Conservation (phyloP, 1,140 invertebrate genomes). For the Drepana arcuata region DNA sequence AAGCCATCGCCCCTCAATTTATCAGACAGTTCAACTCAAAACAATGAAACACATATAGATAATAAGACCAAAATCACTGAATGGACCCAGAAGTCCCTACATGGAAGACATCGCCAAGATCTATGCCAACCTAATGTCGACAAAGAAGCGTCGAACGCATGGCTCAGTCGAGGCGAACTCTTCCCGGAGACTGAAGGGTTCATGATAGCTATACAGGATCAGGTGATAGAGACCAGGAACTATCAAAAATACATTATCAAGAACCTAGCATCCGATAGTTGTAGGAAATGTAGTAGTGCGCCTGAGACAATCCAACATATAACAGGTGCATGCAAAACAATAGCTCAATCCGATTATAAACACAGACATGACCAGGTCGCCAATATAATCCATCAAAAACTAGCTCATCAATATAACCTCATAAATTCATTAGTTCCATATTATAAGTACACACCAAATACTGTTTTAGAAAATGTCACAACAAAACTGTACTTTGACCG, state of each 20-base stretch:
- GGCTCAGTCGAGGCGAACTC: slow-evolving; percentile 17
- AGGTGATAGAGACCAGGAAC: slow-evolving; percentile 24
- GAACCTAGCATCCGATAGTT: slow-evolving; percentile 8
- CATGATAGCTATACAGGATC: slow-evolving; percentile 20
- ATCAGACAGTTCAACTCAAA: not conserved
- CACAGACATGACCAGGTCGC: slow-evolving; percentile 14
- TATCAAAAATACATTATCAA: slow-evolving; percentile 25
- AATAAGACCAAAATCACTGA: slow-evolving; percentile 8
- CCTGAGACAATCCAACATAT: slow-evolving; percentile 24
- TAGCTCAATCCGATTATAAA: slow-evolving; percentile 13
- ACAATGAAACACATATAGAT: slow-evolving; percentile 6
- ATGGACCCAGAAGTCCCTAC: slow-evolving; percentile 11
- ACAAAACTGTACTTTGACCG: not conserved
- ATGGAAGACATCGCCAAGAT: slow-evolving; percentile 8
- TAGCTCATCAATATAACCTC: slow-evolving; percentile 14
- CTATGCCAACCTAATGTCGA: slow-evolving; percentile 14
- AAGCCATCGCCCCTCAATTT: slow-evolving; percentile 16
- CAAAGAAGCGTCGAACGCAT: slow-evolving; percentile 15
- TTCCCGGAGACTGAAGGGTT: slow-evolving; percentile 7
- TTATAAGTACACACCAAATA: not conserved
- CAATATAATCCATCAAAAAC: slow-evolving; percentile 10
- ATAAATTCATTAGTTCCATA: not conserved
- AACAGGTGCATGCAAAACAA: slow-evolving; percentile 10
- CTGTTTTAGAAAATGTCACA: not conserved
- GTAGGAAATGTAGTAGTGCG: slow-evolving; percentile 7